Conservation (phyloP, 1,140 invertebrate species). For the Acromyrmex charruanus region DNA sequence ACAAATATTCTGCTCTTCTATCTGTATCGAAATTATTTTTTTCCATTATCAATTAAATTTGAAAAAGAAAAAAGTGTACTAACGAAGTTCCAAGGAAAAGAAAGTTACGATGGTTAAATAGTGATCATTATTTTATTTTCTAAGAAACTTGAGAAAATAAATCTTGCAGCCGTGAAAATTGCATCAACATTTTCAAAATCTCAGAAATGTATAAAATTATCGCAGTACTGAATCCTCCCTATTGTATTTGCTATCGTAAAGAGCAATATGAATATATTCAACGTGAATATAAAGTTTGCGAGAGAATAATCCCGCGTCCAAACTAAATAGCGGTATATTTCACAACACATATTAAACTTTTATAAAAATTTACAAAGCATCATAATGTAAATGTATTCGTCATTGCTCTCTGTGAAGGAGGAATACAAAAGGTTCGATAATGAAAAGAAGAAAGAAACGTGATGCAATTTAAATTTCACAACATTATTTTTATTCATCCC, state of each 20-base stretch:
- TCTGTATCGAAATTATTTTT: conserved; percentile 55
- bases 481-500: conserved; percentile 56
- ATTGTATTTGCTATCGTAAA: background rate
- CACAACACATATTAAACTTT: conserved; percentile 24
- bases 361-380: conserved; percentile 54
- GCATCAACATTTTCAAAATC: background rate
- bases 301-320: conserved; percentile 20
- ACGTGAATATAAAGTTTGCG: conserved; percentile 19
- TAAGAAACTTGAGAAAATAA: conserved; percentile 10
- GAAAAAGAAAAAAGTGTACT: background rate
- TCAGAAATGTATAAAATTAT: background rate
- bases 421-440: conserved; percentile 50
- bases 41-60: background rate
- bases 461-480: conserved; percentile 48
- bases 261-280: conserved; percentile 13
- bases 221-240: background rate
- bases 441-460: conserved; percentile 26
- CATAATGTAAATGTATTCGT: conserved; percentile 39
- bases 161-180: conserved; percentile 7
- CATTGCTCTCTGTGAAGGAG: background rate
- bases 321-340: conserved; percentile 19
- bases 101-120: background rate
- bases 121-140: background rate
- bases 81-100: background rate
- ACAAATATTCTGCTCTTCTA: conserved; percentile 45